Evolutionary conservation across 2,113 vertebrate genomes (phyloP).

Genomic region (Saguinus imperator): DNA sequence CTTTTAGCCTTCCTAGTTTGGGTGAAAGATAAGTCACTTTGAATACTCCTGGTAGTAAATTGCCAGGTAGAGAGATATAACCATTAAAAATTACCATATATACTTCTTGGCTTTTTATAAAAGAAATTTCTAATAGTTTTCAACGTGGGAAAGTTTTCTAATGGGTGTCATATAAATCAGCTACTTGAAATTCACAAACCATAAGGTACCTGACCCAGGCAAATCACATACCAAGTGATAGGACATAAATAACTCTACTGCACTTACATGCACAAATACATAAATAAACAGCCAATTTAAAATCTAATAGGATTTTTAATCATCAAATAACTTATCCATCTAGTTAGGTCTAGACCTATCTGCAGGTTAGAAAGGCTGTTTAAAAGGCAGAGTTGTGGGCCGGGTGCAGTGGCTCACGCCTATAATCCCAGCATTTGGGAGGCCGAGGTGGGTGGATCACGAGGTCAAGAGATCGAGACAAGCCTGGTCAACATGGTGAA

Average conservation of each 20-base stretch:
- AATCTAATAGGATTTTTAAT: conserved; percentile 44
- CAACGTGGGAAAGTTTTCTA: conserved; percentile 38
- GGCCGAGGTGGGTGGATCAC: too few species aligned
- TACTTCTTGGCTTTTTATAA: conserved; percentile 47
- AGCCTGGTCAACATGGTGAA: too few species aligned
- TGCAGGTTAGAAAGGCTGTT: conserved; percentile 8
- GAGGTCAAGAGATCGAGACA: too few species aligned
- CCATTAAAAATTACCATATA: conserved; percentile 59
- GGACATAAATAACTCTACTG: not conserved
- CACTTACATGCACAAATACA: conserved; percentile 10
- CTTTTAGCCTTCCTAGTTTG: conserved; percentile 65
- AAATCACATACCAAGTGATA: not conserved
- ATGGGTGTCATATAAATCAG: conserved; percentile 49
- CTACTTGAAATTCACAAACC: conserved; percentile 33
- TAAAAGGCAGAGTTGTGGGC: not conserved
- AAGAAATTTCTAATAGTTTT: conserved; percentile 56
- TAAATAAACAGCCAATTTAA: conserved; percentile 10
- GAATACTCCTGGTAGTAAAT: conserved; percentile 55
- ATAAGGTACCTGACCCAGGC: not conserved
- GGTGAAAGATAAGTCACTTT: conserved; percentile 61
- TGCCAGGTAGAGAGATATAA: conserved; percentile 39
- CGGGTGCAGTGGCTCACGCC: too few species aligned
- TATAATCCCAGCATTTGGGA: too few species aligned
- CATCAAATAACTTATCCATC: conserved; percentile 16
- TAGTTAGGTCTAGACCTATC: not conserved